A percentile compares a stretch with the other conserved stretches of the same genome.
phyloP scores from a whole-genome alignment of 2,888 invertebrate species.

The Brachypalpus laphriformis region DNA sequence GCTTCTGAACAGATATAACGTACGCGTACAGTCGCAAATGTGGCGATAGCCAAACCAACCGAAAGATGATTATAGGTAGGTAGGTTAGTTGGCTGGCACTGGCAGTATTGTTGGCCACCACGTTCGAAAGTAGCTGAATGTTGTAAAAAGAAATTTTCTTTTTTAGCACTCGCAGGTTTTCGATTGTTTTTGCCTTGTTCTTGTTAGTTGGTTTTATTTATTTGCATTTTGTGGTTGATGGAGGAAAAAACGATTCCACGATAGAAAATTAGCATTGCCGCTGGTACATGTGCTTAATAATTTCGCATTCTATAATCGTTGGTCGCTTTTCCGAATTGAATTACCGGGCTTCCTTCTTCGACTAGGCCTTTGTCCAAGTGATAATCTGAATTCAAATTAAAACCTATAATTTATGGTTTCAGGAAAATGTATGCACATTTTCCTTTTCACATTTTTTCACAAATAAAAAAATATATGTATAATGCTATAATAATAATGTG shows the following conservation, averaged over 20 bases:
- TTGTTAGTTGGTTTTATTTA: constrained; percentile 46
- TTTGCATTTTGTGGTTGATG: constrained; percentile 40
- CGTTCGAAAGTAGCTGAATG: constrained; percentile 60
- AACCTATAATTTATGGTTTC: constrained; percentile 31
- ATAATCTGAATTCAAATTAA: constrained; percentile 21
- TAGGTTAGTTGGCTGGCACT: constrained; percentile 38
- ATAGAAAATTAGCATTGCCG: constrained; percentile 13
- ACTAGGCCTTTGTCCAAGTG: constrained; percentile 8
- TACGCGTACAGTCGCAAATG: constrained; percentile 39
- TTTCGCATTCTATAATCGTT: constrained; percentile 42
- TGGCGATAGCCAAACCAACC: constrained; percentile 40
- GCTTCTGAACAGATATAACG: constrained; percentile 49
- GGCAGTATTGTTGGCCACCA: constrained; percentile 35
- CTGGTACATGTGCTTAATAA: constrained; percentile 6
- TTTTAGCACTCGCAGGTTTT: constrained; percentile 47
- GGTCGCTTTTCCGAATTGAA: constrained; percentile 31
- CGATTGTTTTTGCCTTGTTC: constrained; percentile 45
- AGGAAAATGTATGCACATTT: constrained; percentile 26
- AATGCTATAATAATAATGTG: constrained; percentile 7
- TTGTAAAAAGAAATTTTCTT: constrained; percentile 66
- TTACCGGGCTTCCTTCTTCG: neutral
- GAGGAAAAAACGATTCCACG: constrained; percentile 3
- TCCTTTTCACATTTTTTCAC: constrained; percentile 4
- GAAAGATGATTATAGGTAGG: constrained; percentile 29
- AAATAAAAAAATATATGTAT: neutral